Evolutionary conservation across 23 tunicate genomes (phyloP).

Genomic region (Ciona savignyi): DNA sequence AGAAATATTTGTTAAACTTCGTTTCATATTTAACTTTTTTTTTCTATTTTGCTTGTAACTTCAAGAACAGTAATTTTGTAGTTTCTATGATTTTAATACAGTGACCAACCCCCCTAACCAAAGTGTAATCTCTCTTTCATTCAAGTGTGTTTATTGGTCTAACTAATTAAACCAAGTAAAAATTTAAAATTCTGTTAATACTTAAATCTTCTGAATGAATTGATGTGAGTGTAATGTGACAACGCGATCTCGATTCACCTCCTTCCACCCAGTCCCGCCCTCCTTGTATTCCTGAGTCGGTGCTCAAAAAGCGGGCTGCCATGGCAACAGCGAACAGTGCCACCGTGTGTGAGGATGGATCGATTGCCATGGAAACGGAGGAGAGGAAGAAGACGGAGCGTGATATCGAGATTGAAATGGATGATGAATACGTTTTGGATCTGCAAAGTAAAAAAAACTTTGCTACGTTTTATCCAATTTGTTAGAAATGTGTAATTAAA

Average conservation of each 20-base stretch:
- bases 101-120: too few species aligned
- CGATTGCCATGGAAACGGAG: conserved; percentile 46
- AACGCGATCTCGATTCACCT: too few species aligned
- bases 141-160: too few species aligned
- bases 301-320: conserved; percentile 63
- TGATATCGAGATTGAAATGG: conserved; percentile 86
- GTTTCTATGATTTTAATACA: too few species aligned
- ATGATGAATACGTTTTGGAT: conserved; percentile 83
- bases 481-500: background rate
- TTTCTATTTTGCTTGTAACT: background rate
- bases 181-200: too few species aligned
- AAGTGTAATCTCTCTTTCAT: too few species aligned
- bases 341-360: conserved; percentile 30
- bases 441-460: conserved; percentile 41
- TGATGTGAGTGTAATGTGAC: too few species aligned
- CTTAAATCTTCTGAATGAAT: too few species aligned
- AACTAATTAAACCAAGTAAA: too few species aligned
- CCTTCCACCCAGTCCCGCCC: conserved; percentile 85
- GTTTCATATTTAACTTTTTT: background rate
- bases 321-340: conserved; percentile 23
- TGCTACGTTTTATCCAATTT: background rate
- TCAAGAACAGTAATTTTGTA: too few species aligned
- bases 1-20: background rate
- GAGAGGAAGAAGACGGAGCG: conserved; percentile 71
- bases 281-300: conserved; percentile 71